A percentile compares a stretch with the other conserved stretches of the same genome.
Evolutionary conservation across 1,140 invertebrate species (phyloP).

Genomic region (Idris sp.): DNA sequence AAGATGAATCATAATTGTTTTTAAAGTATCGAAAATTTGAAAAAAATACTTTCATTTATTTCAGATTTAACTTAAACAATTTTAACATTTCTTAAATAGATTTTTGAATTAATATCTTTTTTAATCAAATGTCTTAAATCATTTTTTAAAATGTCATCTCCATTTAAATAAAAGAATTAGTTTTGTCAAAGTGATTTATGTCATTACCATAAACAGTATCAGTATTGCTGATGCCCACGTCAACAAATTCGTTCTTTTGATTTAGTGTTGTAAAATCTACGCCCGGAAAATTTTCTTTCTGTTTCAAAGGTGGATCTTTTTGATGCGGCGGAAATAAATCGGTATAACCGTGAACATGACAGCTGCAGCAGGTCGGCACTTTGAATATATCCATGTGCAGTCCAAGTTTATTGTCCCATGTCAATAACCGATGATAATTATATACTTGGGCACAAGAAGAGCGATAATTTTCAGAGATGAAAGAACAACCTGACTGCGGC

Average conservation of each 20-base stretch:
- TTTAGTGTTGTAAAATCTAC: constrained; percentile 70
- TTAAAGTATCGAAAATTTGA: no score
- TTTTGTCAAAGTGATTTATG: no score
- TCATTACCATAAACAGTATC: constrained; percentile 50
- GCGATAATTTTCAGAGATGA: constrained; percentile 87
- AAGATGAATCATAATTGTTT: no score
- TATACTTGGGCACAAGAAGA: constrained; percentile 91
- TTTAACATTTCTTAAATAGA: neutral
- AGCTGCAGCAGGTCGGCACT: constrained; percentile 90
- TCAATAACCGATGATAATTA: constrained; percentile 90
- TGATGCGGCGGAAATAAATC: constrained; percentile 81
- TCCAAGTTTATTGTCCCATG: constrained; percentile 89
- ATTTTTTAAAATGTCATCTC: no score
- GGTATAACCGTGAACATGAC: constrained; percentile 87
- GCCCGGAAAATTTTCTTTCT: constrained; percentile 73
- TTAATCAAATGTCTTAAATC: no score
- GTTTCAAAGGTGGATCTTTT: constrained; percentile 69
- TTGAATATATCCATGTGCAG: constrained; percentile 93
- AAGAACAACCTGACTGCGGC: constrained; percentile 86
- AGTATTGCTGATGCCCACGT: constrained; percentile 28
- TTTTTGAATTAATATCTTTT: neutral
- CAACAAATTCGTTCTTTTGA: constrained; percentile 63
- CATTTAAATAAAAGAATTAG: no score
- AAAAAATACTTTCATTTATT: no score
- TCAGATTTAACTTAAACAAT: neutral